A percentile compares a stretch with the other conserved stretches of the same genome.
Conservation (phyloP, 2,888 invertebrate species). For the Cremastinae sp. region DNA sequence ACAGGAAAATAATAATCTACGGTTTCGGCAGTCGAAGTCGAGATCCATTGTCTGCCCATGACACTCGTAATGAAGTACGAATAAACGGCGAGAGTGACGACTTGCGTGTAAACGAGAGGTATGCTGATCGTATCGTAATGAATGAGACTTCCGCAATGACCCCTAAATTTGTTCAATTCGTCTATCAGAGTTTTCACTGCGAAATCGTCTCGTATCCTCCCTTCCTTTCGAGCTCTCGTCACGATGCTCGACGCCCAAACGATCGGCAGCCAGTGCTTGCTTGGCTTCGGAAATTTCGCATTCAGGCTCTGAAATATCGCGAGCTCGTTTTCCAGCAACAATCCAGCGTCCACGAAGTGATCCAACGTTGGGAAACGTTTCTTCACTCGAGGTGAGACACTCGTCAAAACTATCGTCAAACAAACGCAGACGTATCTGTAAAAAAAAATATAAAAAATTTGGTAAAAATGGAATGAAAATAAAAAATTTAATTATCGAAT, state of each 20-base stretch:
- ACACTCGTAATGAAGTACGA: slow-evolving; percentile 94
- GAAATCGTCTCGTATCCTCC: slow-evolving; percentile 93
- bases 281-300: slow-evolving; percentile 90
- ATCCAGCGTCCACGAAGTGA: slow-evolving; percentile 92
- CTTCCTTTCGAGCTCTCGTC: slow-evolving; percentile 93
- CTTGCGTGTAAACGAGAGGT: slow-evolving; percentile 83
- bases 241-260: slow-evolving; percentile 96
- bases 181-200: slow-evolving; percentile 93
- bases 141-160: slow-evolving; percentile 80
- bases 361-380: slow-evolving; percentile 92
- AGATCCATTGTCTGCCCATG: slow-evolving; percentile 93
- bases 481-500: too few species aligned
- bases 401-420: slow-evolving; percentile 92
- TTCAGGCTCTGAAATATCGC: slow-evolving; percentile 89
- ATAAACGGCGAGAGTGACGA: slow-evolving; percentile 95
- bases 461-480: too few species aligned
- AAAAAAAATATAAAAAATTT: too few species aligned
- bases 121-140: slow-evolving; percentile 82
- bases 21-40: slow-evolving; percentile 71
- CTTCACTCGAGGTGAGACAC: slow-evolving; percentile 93
- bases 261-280: slow-evolving; percentile 95
- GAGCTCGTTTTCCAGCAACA: slow-evolving; percentile 91
- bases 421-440: slow-evolving; percentile 86
- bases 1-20: slow-evolving; percentile 92
- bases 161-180: slow-evolving; percentile 83